Base-by-base conservation (phyloP, 2,797 vertebrate genomes). In the Tragopan temminckii region DNA sequence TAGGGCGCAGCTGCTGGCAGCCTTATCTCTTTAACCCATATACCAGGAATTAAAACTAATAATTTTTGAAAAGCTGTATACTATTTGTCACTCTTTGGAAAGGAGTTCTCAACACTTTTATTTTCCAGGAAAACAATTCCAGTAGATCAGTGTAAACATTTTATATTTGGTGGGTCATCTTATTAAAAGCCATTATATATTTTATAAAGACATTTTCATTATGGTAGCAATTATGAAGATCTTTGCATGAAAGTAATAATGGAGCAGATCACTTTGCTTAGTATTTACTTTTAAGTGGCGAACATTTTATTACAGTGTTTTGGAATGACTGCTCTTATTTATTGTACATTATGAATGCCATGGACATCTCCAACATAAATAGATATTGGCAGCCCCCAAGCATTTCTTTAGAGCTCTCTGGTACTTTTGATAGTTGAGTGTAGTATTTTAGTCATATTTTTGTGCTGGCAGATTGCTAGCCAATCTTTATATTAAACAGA, bases 281-380 rank as follows among this genome's bases (percentile, higher is more conserved):
- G 13, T 95, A 96, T 95, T 97, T 97, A 93, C 88, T 96, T 97
- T 93, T 52, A 96, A 91, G 77, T 92, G 94, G 79, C 84, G 84
- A 94, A 84, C 53, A 82, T 87, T 97, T 96, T 96, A 90, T 95
- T 94, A 92, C 25, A 80, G 31, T 74, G 80, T 92, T 94, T 96
- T 95, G 79, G 92, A 88, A 92, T 57, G 62, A 55, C 61, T 93
- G 68, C 36, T 95, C 38, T 86, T 88, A 93, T 89, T 95, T 95
- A 87, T 66, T 92, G 58, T 96, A 71, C 42, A 52, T 96, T 96
- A 92, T 74, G 31, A 95, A 96, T 94, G 79, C 77, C 74, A 21
- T 5, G 17, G 62, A 23, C 66, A 80, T 83, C 80, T 92, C 66
- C 38, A 96, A 50, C 72, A 71, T 31, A 93, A 96, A 96, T 11